phyloP scores from a whole-genome alignment of 1,140 invertebrate genomes.

The Scaptodrosophila lebanonensis region DNA sequence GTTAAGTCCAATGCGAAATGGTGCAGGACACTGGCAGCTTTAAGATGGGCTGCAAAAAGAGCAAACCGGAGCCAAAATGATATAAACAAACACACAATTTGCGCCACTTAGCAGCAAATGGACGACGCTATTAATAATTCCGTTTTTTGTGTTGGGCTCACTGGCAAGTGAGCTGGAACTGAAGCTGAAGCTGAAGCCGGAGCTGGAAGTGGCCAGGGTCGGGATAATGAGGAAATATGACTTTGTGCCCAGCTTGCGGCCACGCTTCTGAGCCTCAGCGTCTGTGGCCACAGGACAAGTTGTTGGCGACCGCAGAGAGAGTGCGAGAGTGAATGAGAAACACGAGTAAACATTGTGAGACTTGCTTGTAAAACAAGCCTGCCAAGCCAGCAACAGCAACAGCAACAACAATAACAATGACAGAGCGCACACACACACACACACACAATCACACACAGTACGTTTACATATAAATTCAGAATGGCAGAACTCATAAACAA shows the following conservation, averaged over 20 bases:
- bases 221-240: slow-evolving; percentile 73
- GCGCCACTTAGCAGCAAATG: slow-evolving; percentile 73
- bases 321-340: slow-evolving; percentile 14
- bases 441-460: slow-evolving; percentile 39
- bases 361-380: slow-evolving; percentile 64
- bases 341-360: slow-evolving; percentile 62
- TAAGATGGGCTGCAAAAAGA: slow-evolving; percentile 30
- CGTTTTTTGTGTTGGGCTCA: slow-evolving; percentile 39
- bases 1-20: no score
- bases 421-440: slow-evolving; percentile 2
- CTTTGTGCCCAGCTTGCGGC: slow-evolving; percentile 46
- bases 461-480: slow-evolving; percentile 50
- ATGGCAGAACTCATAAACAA: slow-evolving; percentile 64
- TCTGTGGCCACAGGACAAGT: slow-evolving; percentile 38
- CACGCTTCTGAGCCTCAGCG: slow-evolving; percentile 12
- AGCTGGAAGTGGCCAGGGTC: slow-evolving; percentile 14
- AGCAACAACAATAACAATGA: not conserved
- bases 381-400: slow-evolving; percentile 6
- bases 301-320: slow-evolving; percentile 18
- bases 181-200: slow-evolving; percentile 41
- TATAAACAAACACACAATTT: slow-evolving; percentile 75
- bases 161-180: slow-evolving; percentile 50
- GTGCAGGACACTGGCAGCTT: slow-evolving; percentile 18
- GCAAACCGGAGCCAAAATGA: slow-evolving; percentile 39
- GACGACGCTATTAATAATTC: slow-evolving; percentile 72